Conservation (phyloP, 2,888 invertebrate genomes). For the Autographa pulchrina region DNA sequence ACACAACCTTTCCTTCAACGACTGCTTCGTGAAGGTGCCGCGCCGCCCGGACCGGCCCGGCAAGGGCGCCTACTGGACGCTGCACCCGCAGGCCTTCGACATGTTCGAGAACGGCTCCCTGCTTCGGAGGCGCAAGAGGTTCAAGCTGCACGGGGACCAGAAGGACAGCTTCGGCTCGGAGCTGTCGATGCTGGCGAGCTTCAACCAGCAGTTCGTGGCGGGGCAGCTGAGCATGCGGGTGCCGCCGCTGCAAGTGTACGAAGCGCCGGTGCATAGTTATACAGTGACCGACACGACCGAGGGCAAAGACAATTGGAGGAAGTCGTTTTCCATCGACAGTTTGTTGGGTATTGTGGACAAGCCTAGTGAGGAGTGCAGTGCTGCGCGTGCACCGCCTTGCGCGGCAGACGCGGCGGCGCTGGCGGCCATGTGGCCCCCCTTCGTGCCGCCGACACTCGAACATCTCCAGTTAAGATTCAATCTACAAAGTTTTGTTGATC, state of each 20-base stretch:
- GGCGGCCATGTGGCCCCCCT: conserved; percentile 69
- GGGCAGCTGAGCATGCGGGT: conserved; percentile 66
- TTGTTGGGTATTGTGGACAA: conserved; percentile 91
- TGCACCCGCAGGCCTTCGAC: conserved; percentile 95
- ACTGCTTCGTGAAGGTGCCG: conserved; percentile 98
- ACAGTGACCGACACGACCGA: conserved; percentile 46
- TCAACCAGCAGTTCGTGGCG: conserved; percentile 90
- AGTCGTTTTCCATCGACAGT: conserved; percentile 95
- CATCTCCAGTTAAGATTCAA: conserved; percentile 65
- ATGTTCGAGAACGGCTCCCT: conserved; percentile 98
- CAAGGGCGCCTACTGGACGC: conserved; percentile 96
- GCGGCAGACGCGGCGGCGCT: conserved; percentile 69
- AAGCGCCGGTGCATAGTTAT: conserved; percentile 54
- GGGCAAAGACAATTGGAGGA: conserved; percentile 85
- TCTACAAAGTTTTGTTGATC: conserved; percentile 62
- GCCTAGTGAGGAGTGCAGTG: conserved; percentile 63
- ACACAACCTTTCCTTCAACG: conserved; percentile 98
- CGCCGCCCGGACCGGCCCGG: conserved; percentile 94
- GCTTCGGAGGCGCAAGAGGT: conserved; percentile 94
- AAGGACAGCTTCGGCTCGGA: conserved; percentile 87
- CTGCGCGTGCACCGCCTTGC: conserved; percentile 48
- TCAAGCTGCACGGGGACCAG: conserved; percentile 93
- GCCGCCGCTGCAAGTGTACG: conserved; percentile 65
- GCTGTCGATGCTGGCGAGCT: conserved; percentile 91
- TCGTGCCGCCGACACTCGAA: conserved; percentile 61